Conservation (phyloP, 2,797 vertebrate genomes). For the Clarias laeviceps region DNA sequence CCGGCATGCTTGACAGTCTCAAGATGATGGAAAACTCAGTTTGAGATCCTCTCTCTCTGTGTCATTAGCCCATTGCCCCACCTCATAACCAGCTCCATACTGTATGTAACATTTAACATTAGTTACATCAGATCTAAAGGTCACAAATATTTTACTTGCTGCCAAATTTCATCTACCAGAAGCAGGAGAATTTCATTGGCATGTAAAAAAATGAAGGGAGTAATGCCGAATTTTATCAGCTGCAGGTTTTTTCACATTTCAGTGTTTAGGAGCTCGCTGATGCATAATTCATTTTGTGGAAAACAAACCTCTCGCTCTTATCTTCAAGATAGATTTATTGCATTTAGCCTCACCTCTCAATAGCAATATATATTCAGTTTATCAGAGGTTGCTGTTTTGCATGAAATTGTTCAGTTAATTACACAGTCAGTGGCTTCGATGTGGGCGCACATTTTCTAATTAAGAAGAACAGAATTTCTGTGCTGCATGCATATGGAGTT, state of each 20-base stretch:
- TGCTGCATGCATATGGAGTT: conserved; percentile 56
- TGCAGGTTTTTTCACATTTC: conserved; percentile 73
- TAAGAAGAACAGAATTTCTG: conserved; percentile 55
- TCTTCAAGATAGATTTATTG: conserved; percentile 70
- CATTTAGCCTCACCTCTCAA: conserved; percentile 54
- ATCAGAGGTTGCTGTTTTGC: conserved; percentile 53
- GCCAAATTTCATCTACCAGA: conserved; percentile 20
- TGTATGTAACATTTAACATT: conserved; percentile 13
- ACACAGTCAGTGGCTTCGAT: conserved; percentile 64
- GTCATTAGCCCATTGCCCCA: neutral
- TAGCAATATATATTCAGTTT: conserved; percentile 56
- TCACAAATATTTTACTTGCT: conserved; percentile 32
- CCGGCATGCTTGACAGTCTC: too few species aligned
- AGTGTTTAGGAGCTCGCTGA: conserved; percentile 77
- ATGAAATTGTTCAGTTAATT: conserved; percentile 67
- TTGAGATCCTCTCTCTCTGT: neutral
- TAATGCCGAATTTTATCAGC: conserved; percentile 43
- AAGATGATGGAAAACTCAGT: neutral
- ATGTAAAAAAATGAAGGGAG: conserved; percentile 31
- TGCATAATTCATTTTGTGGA: conserved; percentile 67
- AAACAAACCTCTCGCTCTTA: conserved; percentile 69
- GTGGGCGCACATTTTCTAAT: conserved; percentile 63
- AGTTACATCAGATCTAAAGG: conserved; percentile 34
- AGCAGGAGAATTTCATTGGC: conserved; percentile 19
- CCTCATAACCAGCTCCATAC: neutral